Conservation (phyloP, 2,113 vertebrate genomes). For the Chloropsis cyanopogon region DNA sequence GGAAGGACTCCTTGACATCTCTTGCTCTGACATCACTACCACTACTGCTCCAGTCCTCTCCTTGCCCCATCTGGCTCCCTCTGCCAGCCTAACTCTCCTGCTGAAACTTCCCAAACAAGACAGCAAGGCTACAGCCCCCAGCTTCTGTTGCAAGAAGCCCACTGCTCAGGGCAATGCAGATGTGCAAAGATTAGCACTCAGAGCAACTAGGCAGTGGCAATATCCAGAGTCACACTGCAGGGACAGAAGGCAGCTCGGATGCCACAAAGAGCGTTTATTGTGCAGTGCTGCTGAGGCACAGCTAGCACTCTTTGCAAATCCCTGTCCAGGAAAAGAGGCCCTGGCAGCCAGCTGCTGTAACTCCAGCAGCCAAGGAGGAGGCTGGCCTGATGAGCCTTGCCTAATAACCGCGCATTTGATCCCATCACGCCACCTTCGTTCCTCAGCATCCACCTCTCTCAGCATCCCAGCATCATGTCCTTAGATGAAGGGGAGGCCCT, state of each 20-base stretch:
- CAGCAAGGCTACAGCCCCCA: background rate
- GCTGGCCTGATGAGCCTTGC: background rate
- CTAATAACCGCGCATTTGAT: background rate
- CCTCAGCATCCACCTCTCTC: background rate
- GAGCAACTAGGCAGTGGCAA: background rate
- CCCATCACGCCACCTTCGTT: background rate
- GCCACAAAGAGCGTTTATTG: background rate
- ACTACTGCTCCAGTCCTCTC: background rate
- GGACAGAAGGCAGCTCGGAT: background rate
- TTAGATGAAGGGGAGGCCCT: background rate
- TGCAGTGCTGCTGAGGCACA: accelerated
- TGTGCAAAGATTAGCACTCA: background rate
- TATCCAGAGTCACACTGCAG: background rate
- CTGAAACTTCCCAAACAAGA: background rate
- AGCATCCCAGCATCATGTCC: background rate
- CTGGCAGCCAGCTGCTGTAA: background rate
- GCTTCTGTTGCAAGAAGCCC: background rate
- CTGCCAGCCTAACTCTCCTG: background rate
- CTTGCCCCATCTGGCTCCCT: background rate
- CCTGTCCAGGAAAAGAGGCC: background rate
- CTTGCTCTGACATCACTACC: background rate
- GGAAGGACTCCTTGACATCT: background rate
- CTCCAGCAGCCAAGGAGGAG: background rate
- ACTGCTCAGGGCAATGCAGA: background rate
- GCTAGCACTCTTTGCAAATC: background rate